Evolutionary conservation across 1,140 invertebrate species (phyloP).

Genomic region (Camponotus floridanus): DNA sequence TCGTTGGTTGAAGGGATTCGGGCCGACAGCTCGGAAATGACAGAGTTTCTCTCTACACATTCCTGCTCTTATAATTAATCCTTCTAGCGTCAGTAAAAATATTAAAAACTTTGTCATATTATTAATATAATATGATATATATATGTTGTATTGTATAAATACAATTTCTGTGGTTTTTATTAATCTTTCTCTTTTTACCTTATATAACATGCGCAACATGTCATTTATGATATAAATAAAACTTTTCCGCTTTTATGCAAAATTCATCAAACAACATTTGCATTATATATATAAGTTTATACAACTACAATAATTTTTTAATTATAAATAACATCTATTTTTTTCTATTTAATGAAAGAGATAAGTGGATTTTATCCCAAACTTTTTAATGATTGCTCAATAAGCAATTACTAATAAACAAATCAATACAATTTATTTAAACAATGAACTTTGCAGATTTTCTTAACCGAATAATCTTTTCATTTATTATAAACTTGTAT

Average conservation of each 20-base stretch:
- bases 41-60: constrained; percentile 26
- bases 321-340: too few relatives aligned
- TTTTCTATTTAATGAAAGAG: not conserved
- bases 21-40: constrained; percentile 29
- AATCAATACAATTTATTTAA: not conserved
- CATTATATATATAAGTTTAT: not conserved
- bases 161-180: not conserved
- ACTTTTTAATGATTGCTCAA: too few relatives aligned
- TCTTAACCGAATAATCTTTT: not conserved
- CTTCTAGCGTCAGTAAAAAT: not conserved
- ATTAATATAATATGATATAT: too few relatives aligned
- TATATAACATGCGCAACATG: not conserved
- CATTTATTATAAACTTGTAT: not conserved
- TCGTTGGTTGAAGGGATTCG: constrained; percentile 36
- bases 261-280: not conserved
- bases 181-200: too few relatives aligned
- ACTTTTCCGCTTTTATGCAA: not conserved
- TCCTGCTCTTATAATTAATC: constrained; percentile 20
- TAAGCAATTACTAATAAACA: not conserved
- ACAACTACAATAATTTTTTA: not conserved
- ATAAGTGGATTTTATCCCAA: too few relatives aligned
- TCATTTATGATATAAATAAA: not conserved
- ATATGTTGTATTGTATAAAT: not conserved
- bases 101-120: not conserved
- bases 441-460: not conserved